phyloP scores from a whole-genome alignment of 1,140 invertebrate genomes.

The Mya arenaria region DNA sequence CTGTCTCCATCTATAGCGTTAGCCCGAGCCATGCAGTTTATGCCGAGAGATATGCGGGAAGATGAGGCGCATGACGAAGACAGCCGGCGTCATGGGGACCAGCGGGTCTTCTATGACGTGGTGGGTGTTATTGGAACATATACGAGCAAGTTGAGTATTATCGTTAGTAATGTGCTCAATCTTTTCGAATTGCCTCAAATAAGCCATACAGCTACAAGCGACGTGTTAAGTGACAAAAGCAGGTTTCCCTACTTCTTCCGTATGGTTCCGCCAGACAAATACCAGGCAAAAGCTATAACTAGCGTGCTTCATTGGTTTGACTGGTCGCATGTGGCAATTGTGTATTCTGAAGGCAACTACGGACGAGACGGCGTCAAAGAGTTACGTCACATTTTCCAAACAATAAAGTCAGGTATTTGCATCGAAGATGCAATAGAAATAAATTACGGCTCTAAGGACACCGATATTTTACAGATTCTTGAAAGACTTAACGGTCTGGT shows the following conservation, averaged over 20 bases:
- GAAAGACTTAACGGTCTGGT: constrained; percentile 13
- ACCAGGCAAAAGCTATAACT: constrained; percentile 68
- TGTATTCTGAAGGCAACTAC: constrained; percentile 80
- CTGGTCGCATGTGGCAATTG: constrained; percentile 69
- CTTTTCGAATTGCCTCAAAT: constrained; percentile 70
- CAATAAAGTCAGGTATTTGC: constrained; percentile 47
- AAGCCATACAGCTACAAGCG: constrained; percentile 67
- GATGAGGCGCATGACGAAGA: background rate
- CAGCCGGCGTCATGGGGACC: background rate
- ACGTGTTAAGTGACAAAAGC: constrained; percentile 70
- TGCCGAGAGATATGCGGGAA: constrained; percentile 47
- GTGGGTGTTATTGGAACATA: constrained; percentile 65
- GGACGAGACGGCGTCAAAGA: constrained; percentile 77
- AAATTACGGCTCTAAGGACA: constrained; percentile 82
- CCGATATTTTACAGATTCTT: constrained; percentile 56
- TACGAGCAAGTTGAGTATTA: constrained; percentile 63
- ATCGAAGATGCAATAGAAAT: constrained; percentile 85
- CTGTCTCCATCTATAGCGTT: constrained; percentile 58
- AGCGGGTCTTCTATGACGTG: constrained; percentile 63
- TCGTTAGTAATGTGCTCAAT: constrained; percentile 64
- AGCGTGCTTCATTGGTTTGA: constrained; percentile 62
- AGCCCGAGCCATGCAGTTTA: constrained; percentile 64
- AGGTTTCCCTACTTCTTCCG: constrained; percentile 71
- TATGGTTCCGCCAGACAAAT: constrained; percentile 68
- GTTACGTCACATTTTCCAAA: constrained; percentile 31